Evolutionary conservation across 2,888 invertebrate genomes (phyloP), one percentile per base, ranked within the genome.

Genomic region (Leptinotarsa tumamoca): DNA sequence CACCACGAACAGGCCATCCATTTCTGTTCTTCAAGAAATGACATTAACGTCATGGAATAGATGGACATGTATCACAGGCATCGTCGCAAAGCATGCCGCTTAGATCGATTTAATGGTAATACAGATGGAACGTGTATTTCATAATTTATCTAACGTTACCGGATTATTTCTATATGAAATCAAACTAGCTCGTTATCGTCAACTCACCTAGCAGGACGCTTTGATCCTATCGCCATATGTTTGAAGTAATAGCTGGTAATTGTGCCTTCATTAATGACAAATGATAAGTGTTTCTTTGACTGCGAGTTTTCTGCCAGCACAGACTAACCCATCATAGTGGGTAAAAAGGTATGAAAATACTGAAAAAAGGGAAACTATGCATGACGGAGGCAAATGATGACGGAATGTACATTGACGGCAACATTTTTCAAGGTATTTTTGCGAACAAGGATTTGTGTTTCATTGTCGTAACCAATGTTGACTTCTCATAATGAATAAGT

Each of bases 81-180:
- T 74, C 68, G 49, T 67, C 72, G 76, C 79, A 79, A 80, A 80
- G 79, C 78, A 76, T 78, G 78, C 79, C 82, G 81, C 78, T 78
- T 70, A 76, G 78, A 78, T 80, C 80, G 73, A 81, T 81, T 81
- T 82, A 81, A 83, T 83, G 83, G 81, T 82, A 82, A 82, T 82
- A 80, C 80, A 79, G 80, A 80, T 75, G 80, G 78, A 78, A 81
- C 82, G 82, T 83, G 83, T 83, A 80, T 80, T 83, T 82, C 81
- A 82, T 83, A 83, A 82, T 83, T 83, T 81, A 83, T 82, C 80
- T 81, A 81, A 82, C 82, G 80, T 81, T 79, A 76, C 76, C 74
- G 78, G 78, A 79, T 78, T 74, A 79, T 63, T 79, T 79, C 79
- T 79, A 69, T 74, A 72, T 74, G 72, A 76, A 71, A 71, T 71